Evolutionary conservation across 2,888 invertebrate genomes (phyloP).

Genomic region (Blomia tropicalis): DNA sequence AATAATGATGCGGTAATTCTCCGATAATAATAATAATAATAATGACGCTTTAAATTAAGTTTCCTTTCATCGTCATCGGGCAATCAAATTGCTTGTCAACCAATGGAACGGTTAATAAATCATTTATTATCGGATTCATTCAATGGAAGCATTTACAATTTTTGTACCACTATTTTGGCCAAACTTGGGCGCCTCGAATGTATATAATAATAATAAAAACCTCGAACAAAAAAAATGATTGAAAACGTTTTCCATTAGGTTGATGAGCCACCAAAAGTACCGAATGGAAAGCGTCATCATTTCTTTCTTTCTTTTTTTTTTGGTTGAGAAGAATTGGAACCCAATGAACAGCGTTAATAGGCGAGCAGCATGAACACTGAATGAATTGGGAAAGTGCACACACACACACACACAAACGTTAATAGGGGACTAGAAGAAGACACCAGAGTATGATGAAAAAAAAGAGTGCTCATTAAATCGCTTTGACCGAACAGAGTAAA

Average conservation of each 20-base stretch:
- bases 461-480: background rate
- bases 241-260: conserved; percentile 2
- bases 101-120: conserved; percentile 11
- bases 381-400: background rate
- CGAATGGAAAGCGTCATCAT: background rate
- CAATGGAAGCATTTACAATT: no score
- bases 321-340: background rate
- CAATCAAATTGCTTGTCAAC: conserved; percentile 1
- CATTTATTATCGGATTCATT: conserved; percentile 10
- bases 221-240: background rate
- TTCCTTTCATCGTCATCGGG: no score
- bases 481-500: conserved; percentile 12
- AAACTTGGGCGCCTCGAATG: no score
- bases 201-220: conserved; percentile 6
- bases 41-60: background rate
- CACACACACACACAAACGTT: no score
- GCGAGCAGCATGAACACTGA: background rate
- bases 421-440: no score
- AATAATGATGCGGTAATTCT: background rate
- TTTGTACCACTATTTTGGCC: no score
- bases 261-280: no score
- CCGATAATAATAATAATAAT: no score
- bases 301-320: no score
- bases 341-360: background rate
- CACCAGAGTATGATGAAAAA: no score